Percentiles rank a stretch among this genome's conserved stretches.
phyloP scores from a whole-genome alignment of 1,140 invertebrate species.

The Lasaia peninsularis region DNA sequence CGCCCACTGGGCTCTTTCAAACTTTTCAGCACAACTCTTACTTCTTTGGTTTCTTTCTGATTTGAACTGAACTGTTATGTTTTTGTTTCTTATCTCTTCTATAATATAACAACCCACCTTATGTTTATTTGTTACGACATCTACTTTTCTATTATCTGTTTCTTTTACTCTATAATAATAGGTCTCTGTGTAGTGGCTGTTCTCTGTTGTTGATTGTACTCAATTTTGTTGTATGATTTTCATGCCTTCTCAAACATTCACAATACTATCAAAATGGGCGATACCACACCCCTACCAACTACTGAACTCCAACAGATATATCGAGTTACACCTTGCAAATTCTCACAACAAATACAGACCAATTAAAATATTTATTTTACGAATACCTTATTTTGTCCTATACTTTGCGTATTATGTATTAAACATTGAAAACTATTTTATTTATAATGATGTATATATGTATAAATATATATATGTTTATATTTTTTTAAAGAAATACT shows the following conservation, averaged over 20 bases:
- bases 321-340: constrained; percentile 70
- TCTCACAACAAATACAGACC: constrained; percentile 73
- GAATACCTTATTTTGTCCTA: constrained; percentile 27
- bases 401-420: not conserved
- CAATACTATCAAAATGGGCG: constrained; percentile 72
- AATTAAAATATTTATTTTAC: constrained; percentile 37
- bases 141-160: constrained; percentile 44
- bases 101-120: constrained; percentile 4
- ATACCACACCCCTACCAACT: constrained; percentile 69
- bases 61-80: constrained; percentile 23
- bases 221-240: constrained; percentile 75
- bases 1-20: constrained; percentile 47
- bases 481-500: constrained; percentile 4
- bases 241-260: constrained; percentile 75
- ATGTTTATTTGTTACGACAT: constrained; percentile 32
- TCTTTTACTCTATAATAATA: constrained; percentile 66
- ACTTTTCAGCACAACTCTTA: constrained; percentile 50
- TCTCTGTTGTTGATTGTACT: constrained; percentile 76
- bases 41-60: constrained; percentile 39
- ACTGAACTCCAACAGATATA: constrained; percentile 71
- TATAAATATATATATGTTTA: constrained; percentile 24
- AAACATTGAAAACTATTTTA: not conserved
- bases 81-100: constrained; percentile 13
- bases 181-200: constrained; percentile 77
- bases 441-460: constrained; percentile 12